phyloP scores from a whole-genome alignment of 2,888 invertebrate species.

The Pristionchus mayeri region DNA sequence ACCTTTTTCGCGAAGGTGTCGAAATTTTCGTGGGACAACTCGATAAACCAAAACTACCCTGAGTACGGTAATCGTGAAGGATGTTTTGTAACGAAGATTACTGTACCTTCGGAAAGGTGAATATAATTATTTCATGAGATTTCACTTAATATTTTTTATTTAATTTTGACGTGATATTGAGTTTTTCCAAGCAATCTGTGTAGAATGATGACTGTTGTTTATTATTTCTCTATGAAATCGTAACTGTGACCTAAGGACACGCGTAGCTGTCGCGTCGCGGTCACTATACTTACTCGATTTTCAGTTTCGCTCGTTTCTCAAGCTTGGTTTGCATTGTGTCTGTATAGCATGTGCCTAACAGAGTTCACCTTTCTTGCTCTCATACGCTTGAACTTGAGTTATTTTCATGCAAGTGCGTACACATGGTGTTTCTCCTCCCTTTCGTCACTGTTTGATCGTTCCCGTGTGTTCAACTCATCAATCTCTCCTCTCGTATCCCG shows the following conservation, averaged over 20 bases:
- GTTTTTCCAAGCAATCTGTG: background rate
- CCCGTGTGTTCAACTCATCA: conserved; percentile 30
- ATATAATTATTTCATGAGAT: background rate
- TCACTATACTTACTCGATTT: background rate
- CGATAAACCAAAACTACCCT: background rate
- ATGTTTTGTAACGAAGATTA: background rate
- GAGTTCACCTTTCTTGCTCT: background rate
- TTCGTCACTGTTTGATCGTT: conserved; percentile 37
- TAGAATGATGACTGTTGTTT: background rate
- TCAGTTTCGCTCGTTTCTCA: background rate
- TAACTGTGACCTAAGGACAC: background rate
- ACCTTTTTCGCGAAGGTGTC: background rate
- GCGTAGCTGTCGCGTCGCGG: background rate
- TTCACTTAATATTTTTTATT: background rate
- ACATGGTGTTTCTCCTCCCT: conserved; percentile 4
- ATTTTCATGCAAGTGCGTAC: background rate
- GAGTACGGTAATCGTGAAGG: background rate
- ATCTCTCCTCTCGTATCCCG: background rate
- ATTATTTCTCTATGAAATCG: too few relatives aligned
- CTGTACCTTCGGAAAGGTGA: background rate
- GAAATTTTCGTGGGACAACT: background rate
- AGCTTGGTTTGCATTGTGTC: conserved; percentile 2
- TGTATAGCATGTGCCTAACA: background rate
- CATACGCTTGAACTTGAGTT: background rate
- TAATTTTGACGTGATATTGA: background rate